phyloP scores from a whole-genome alignment of 2,797 vertebrate species.

The Myoxocephalus aenaeus region DNA sequence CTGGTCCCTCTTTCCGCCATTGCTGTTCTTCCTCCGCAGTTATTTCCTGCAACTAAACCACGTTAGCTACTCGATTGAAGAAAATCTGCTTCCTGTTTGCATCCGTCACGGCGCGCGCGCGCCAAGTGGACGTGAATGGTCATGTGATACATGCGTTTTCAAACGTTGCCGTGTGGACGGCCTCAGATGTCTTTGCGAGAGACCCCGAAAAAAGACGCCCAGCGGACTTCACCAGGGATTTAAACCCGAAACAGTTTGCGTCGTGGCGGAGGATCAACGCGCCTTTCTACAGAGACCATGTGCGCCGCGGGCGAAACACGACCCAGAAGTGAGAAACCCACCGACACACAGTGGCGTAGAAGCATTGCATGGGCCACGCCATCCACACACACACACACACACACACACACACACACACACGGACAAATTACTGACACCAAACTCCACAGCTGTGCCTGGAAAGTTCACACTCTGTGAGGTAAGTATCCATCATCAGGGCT shows the following conservation, averaged over 20 bases:
- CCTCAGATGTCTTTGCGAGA: neutral
- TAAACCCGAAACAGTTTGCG: neutral
- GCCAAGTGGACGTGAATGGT: too few species aligned
- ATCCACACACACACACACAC: too few species aligned
- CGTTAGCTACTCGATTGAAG: too few species aligned
- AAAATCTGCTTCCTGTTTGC: too few species aligned
- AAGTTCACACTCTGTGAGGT: conserved; percentile 52
- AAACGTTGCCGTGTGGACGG: too few species aligned
- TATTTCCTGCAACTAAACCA: too few species aligned
- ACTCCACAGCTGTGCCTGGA: conserved; percentile 63
- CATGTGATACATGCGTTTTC: too few species aligned
- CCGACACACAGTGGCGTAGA: neutral
- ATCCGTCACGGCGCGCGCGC: too few species aligned
- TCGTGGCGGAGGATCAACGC: neutral
- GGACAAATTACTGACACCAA: conserved; percentile 40
- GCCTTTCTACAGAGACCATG: conserved; percentile 24
- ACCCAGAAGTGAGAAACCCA: neutral
- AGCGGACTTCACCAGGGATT: neutral
- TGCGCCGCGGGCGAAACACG: conserved; percentile 17
- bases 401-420: conserved; percentile 30
- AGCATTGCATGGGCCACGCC: neutral
- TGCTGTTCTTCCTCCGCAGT: too few species aligned
- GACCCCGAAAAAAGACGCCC: neutral
- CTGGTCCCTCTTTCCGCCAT: too few species aligned
- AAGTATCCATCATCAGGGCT: conserved; percentile 22